A percentile compares a stretch with the other conserved stretches of the same genome.
Evolutionary conservation across 23 tunicate genomes (phyloP).

Genomic region (Botrylloides violaceus): DNA sequence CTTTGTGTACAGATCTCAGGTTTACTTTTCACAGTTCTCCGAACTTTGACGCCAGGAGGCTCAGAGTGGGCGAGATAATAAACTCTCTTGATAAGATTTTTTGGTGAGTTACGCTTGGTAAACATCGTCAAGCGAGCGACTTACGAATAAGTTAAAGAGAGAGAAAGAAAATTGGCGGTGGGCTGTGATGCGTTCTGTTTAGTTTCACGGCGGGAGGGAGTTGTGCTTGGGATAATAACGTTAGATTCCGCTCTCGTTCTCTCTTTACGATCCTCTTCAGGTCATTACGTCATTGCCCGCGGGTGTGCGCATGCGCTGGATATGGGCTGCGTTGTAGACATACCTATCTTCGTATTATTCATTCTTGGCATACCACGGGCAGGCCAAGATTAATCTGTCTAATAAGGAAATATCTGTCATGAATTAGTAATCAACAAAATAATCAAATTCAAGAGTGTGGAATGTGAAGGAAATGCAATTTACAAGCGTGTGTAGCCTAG

Average conservation of each 20-base stretch:
- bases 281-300: slow-evolving; percentile 67
- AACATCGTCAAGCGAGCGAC: slow-evolving; percentile 8
- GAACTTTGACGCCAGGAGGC: background rate
- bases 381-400: slow-evolving; percentile 6
- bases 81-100: background rate
- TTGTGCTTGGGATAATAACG: slow-evolving; percentile 9
- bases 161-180: slow-evolving; percentile 1
- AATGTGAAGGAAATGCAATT: too few species aligned
- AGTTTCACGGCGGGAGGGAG: slow-evolving; percentile 4
- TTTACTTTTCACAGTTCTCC: background rate
- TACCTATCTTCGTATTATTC: slow-evolving; percentile 72
- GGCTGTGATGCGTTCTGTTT: slow-evolving; percentile 7
- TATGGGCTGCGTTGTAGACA: slow-evolving; percentile 60
- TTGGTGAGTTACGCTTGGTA: slow-evolving; percentile 7
- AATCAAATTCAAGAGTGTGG: too few species aligned
- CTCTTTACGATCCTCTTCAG: slow-evolving; percentile 4
- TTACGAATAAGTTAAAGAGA: background rate
- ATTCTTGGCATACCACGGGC: slow-evolving; percentile 75
- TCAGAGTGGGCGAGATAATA: background rate
- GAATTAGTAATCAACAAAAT: slow-evolving; percentile 23
- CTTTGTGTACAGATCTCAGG: slow-evolving; percentile 1
- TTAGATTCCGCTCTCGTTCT: background rate
- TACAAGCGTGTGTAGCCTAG: too few species aligned
- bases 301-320: slow-evolving; percentile 86
- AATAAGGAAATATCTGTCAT: slow-evolving; percentile 20